Percentiles rank a stretch among this genome's conserved stretches.
phyloP scores from a whole-genome alignment of 2,113 vertebrate species.

The Meles meles region DNA sequence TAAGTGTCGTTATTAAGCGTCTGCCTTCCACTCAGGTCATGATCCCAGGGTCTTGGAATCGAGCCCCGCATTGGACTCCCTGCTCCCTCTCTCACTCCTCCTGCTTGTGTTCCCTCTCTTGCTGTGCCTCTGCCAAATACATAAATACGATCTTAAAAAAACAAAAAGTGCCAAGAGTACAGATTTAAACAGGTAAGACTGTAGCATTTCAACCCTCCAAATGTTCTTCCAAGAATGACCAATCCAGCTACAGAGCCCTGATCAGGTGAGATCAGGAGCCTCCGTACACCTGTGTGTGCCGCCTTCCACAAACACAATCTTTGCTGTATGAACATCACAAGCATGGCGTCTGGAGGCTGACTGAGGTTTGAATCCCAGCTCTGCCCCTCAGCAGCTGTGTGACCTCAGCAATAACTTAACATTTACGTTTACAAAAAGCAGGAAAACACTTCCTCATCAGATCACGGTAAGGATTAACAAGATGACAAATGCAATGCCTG shows the following conservation, averaged over 20 bases:
- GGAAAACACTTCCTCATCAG: not conserved
- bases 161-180: not conserved
- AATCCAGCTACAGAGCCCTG: not conserved
- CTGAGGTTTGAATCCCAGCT: not conserved
- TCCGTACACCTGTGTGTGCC: not conserved
- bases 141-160: too few relatives aligned
- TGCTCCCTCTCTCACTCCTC: too few relatives aligned
- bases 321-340: not conserved
- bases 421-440: not conserved
- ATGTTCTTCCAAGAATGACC: not conserved
- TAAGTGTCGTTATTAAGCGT: too few relatives aligned
- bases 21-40: too few relatives aligned
- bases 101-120: too few relatives aligned
- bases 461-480: not conserved
- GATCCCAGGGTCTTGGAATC: too few relatives aligned
- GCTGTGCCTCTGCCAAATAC: too few relatives aligned
- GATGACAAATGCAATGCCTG: accelerated
- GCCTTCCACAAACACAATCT: not conserved
- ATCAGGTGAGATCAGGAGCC: not conserved
- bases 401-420: not conserved
- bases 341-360: not conserved
- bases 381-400: not conserved
- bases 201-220: not conserved
- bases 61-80: too few relatives aligned
- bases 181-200: not conserved